Evolutionary conservation across 2,113 vertebrate species (phyloP).

Genomic region (Chaetodon trifascialis): DNA sequence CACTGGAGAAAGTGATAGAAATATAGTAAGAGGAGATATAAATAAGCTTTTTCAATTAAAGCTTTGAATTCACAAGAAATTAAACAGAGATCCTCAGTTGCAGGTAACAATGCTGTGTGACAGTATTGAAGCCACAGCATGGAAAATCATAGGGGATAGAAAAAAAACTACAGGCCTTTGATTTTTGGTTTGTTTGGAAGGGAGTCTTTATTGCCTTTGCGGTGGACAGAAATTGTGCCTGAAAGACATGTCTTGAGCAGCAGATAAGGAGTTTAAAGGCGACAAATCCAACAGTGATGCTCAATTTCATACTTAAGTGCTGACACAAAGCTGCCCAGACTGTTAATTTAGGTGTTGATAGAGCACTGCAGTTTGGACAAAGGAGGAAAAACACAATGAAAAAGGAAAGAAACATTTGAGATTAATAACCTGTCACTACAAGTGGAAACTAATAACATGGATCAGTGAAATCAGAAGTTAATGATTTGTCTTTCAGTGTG

Average conservation of each 20-base stretch:
- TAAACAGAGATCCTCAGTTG: not conserved
- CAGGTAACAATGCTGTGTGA: not conserved
- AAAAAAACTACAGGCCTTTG: not conserved
- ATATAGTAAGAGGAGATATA: not conserved
- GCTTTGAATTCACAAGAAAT: not conserved
- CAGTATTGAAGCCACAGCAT: not conserved
- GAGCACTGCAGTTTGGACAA: slow-evolving; percentile 37
- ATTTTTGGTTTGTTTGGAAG: slow-evolving; percentile 35
- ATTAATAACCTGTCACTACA: slow-evolving; percentile 84
- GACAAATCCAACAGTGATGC: slow-evolving; percentile 73
- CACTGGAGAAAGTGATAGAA: not conserved
- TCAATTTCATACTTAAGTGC: slow-evolving; percentile 74
- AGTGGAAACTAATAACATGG: slow-evolving; percentile 84
- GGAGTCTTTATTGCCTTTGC: slow-evolving; percentile 19
- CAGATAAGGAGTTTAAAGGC: slow-evolving; percentile 68
- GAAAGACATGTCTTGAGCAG: slow-evolving; percentile 38
- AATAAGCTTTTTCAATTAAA: not conserved
- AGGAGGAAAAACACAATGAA: slow-evolving; percentile 17
- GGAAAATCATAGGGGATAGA: not conserved
- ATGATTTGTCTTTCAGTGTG: slow-evolving; percentile 70
- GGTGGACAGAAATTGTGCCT: slow-evolving; percentile 36
- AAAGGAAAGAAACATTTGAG: slow-evolving; percentile 64
- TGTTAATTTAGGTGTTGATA: slow-evolving; percentile 68
- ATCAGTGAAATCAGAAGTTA: slow-evolving; percentile 82
- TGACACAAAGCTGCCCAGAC: slow-evolving; percentile 56